Evolutionary conservation across 2,113 vertebrate species (phyloP).

Genomic region (Daboia siamensis): DNA sequence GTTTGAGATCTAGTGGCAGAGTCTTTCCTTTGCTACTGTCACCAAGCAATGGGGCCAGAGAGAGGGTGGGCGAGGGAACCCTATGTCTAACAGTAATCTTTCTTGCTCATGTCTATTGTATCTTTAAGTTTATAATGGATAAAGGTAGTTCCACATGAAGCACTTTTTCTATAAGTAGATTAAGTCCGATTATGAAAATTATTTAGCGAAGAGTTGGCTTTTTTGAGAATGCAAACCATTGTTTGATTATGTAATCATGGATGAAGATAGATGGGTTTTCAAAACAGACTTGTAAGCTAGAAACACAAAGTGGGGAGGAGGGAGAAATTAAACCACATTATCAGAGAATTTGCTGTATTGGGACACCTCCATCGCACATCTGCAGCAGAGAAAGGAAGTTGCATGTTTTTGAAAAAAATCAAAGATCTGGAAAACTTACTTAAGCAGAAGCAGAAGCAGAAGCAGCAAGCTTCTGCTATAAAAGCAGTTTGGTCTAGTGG

Average conservation of each 20-base stretch:
- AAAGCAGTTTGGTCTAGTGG: neutral
- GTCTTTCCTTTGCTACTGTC: slow-evolving; percentile 19
- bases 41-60: neutral
- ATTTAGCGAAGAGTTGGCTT: neutral
- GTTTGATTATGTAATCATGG: neutral
- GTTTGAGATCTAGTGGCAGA: neutral
- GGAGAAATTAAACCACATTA: neutral
- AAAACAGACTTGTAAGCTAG: neutral
- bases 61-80: neutral
- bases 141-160: neutral
- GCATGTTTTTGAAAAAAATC: neutral
- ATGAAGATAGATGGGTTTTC: neutral
- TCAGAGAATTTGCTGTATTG: neutral
- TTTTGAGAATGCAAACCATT: neutral
- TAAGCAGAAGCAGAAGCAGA: neutral
- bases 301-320: neutral
- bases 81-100: neutral
- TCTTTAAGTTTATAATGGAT: neutral
- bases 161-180: neutral
- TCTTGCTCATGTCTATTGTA: neutral
- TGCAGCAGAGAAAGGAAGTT: neutral
- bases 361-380: neutral
- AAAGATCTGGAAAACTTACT: neutral
- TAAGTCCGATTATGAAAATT: neutral
- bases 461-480: no score